phyloP scores from a whole-genome alignment of 1,140 invertebrate species.

The Piezodorus guildinii region DNA sequence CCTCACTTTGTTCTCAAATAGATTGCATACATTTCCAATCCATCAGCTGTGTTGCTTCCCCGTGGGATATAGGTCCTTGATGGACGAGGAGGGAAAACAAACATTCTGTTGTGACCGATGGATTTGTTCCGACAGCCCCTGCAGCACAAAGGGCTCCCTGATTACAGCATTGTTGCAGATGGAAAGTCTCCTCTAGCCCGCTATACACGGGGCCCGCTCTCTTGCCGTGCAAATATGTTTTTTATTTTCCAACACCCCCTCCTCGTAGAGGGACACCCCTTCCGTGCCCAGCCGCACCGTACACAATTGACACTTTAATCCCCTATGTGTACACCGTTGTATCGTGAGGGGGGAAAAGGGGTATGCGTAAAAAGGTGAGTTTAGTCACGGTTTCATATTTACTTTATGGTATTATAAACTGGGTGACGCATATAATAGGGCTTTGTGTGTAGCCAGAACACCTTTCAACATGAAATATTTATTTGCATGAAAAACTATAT shows the following conservation, averaged over 20 bases:
- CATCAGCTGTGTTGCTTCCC: no score
- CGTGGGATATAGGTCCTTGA: no score
- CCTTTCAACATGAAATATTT: no score
- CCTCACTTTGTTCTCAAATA: no score
- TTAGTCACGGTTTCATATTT: constrained; percentile 9
- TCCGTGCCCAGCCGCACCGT: not conserved
- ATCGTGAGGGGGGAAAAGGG: not conserved
- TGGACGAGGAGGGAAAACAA: constrained; percentile 12
- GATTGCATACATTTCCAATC: no score
- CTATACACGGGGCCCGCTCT: not conserved
- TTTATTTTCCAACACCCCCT: constrained; percentile 5
- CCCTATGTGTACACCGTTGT: not conserved
- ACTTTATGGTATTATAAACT: constrained; percentile 1
- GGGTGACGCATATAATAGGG: constrained; percentile 7
- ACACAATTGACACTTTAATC: constrained; percentile 1
- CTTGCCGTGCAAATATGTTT: constrained; percentile 15
- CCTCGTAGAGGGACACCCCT: not conserved
- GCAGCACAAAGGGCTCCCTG: constrained; percentile 1
- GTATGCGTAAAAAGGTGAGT: not conserved
- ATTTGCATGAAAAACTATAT: no score
- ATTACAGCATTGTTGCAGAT: constrained; percentile 13
- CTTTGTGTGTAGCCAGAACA: not conserved
- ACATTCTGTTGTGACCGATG: constrained; percentile 18
- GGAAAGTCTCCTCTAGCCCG: constrained; percentile 8
- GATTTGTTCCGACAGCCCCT: constrained; percentile 12